Percentiles rank a stretch among this genome's conserved stretches.
Evolutionary conservation across 1,140 invertebrate species (phyloP).

Genomic region (Glossosoma conforme): DNA sequence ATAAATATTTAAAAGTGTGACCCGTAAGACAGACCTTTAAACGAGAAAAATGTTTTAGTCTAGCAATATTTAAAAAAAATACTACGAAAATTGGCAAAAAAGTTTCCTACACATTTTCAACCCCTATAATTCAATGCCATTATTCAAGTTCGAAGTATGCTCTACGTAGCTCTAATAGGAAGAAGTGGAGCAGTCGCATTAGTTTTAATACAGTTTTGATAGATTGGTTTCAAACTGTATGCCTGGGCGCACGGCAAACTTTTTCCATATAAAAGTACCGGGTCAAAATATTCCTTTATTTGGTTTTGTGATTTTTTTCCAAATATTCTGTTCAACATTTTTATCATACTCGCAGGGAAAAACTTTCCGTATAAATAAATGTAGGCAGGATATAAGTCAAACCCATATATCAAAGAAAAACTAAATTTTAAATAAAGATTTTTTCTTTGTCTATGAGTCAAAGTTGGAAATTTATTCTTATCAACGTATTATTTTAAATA

Average conservation of each 20-base stretch:
- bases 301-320: slow-evolving; percentile 18
- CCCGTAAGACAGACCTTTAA: too few relatives aligned
- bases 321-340: not conserved
- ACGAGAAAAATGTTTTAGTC: too few relatives aligned
- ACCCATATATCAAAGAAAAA: too few relatives aligned
- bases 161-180: slow-evolving; percentile 18
- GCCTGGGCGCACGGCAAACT: slow-evolving; percentile 8
- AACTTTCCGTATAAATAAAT: too few relatives aligned
- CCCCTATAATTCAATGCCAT: slow-evolving; percentile 29
- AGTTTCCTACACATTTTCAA: slow-evolving; percentile 11
- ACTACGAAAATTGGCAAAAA: slow-evolving; percentile 26
- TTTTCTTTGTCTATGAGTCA: too few relatives aligned
- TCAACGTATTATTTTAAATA: too few relatives aligned
- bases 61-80: too few relatives aligned
- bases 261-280: slow-evolving; percentile 27
- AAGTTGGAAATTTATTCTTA: too few relatives aligned
- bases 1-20: too few relatives aligned
- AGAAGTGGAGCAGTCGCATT: slow-evolving; percentile 25
- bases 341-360: too few relatives aligned
- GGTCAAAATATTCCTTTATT: slow-evolving; percentile 25
- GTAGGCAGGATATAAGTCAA: too few relatives aligned
- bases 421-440: too few relatives aligned
- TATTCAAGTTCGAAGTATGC: slow-evolving; percentile 27
- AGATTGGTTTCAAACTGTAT: slow-evolving; percentile 24
- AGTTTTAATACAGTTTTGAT: slow-evolving; percentile 32